Conservation (phyloP, 2,888 invertebrate species). For the Mycalesis mineus region DNA sequence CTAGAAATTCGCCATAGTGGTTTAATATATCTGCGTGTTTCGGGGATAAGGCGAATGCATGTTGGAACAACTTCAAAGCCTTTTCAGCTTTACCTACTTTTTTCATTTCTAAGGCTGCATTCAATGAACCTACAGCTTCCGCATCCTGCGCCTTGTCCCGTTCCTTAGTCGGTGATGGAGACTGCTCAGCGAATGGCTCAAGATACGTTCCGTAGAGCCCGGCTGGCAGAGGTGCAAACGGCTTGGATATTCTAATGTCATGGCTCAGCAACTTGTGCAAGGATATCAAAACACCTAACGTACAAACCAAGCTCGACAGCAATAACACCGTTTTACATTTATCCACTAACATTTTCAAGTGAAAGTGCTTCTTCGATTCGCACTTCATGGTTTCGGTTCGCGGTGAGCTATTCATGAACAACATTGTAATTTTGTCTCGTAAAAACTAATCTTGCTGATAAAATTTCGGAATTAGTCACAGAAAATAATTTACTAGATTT, state of each 20-base stretch:
- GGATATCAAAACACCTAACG: slow-evolving; percentile 62
- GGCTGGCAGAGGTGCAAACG: slow-evolving; percentile 66
- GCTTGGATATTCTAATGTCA: slow-evolving; percentile 58
- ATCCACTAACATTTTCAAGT: slow-evolving; percentile 63
- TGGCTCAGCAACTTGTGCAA: slow-evolving; percentile 60
- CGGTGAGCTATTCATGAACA: slow-evolving; percentile 60
- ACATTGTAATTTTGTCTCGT: slow-evolving; percentile 49
- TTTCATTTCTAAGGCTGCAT: slow-evolving; percentile 91
- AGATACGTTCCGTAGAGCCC: slow-evolving; percentile 64
- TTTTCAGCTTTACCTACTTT: slow-evolving; percentile 89
- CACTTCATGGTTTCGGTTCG: slow-evolving; percentile 59
- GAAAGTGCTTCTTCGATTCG: slow-evolving; percentile 43
- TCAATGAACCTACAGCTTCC: slow-evolving; percentile 91
- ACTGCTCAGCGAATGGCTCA: slow-evolving; percentile 51
- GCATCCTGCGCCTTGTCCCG: slow-evolving; percentile 56
- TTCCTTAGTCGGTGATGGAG: slow-evolving; percentile 36
- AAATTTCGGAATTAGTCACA: slow-evolving; percentile 44
- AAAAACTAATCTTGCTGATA: slow-evolving; percentile 43
- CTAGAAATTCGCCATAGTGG: slow-evolving; percentile 95
- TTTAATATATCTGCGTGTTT: slow-evolving; percentile 94
- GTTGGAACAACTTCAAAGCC: slow-evolving; percentile 91
- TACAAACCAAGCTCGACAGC: slow-evolving; percentile 66
- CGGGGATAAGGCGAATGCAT: slow-evolving; percentile 94
- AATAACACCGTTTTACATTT: slow-evolving; percentile 65
- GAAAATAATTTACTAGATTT: slow-evolving; percentile 53